Percentiles rank a stretch among this genome's conserved stretches.
Conservation (phyloP, 2,888 invertebrate species). For the Catotricha subobsoleta region DNA sequence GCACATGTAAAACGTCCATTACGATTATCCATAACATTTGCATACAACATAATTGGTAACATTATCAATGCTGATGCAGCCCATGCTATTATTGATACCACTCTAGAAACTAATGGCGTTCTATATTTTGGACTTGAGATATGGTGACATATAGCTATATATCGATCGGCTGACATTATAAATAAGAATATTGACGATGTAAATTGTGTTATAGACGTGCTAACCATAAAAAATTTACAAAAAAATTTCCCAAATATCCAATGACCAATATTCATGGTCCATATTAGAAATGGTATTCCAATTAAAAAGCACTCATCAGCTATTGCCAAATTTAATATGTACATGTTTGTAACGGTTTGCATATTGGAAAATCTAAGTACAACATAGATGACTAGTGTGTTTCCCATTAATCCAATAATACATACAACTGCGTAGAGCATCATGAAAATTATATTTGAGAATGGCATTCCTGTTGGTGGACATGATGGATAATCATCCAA, state of each 20-base stretch:
- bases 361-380: conserved; percentile 70
- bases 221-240: conserved; percentile 73
- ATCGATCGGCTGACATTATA: conserved; percentile 75
- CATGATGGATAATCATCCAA: conserved; percentile 27
- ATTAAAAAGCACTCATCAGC: conserved; percentile 75
- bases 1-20: conserved; percentile 44
- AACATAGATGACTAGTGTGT: conserved; percentile 70
- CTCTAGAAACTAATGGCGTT: conserved; percentile 59
- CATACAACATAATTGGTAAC: conserved; percentile 67
- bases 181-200: conserved; percentile 70
- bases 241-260: conserved; percentile 69
- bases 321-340: conserved; percentile 69
- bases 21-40: conserved; percentile 38
- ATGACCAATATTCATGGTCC: conserved; percentile 52
- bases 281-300: conserved; percentile 68
- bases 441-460: conserved; percentile 36
- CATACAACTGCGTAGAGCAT: conserved; percentile 63
- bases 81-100: conserved; percentile 65
- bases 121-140: conserved; percentile 62
- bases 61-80: conserved; percentile 60
- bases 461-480: conserved; percentile 32
- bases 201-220: conserved; percentile 72
- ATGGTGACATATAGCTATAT: conserved; percentile 68
- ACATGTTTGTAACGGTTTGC: conserved; percentile 81
- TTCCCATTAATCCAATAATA: conserved; percentile 61